Base-by-base conservation (phyloP, 1,140 invertebrate genomes). In the Drosophila littoralis region DNA sequence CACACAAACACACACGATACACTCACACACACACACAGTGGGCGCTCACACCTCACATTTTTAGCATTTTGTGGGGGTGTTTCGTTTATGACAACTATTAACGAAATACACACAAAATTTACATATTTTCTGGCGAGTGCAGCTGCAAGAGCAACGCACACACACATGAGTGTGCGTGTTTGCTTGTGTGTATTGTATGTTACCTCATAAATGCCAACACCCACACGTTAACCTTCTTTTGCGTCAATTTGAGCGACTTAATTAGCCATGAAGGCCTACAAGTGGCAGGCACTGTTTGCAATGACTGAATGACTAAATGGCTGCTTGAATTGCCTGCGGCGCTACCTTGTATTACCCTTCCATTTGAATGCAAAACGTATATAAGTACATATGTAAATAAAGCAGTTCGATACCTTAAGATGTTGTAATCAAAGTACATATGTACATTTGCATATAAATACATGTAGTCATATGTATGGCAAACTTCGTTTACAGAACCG, bases 261-360 rank as follows among this genome's bases (percentile, higher is more conserved):
- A 88, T 88, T 88, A 84, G 77, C 80, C 80, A 89, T 89, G 83
- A 88, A 88, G 84, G 83, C 83, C 84, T 76, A 59, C 75, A 63
- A 80, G 61, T 70, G 71, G 45, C 59, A 72, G 63, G 65, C 48
- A 69, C 35, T 42, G 64, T 48, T 55, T 45, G 54, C 66, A 60
- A 55, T 72, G 61, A 22, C 33, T 51, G 32, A 46, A 15, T 45
- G 61, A 7, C 15, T 45, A 36, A 32, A 6, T 15, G 13, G 8
- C 48, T 22, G 61, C 9, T 8, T 55, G 28, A 52, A 17, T 51
- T 8, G n/a, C 61, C 36, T 28, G 40, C 13, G 22, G 13, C 46
- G 6, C 36, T 12, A 4, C 3, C 64, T 13, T 13, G 9, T 38
- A 33, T 38, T 66, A 45, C 52, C 69, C 46, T 45, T 54, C 1